Evolutionary conservation across 2,797 vertebrate genomes (phyloP), one percentile per base, ranked within the genome.

Genomic region (Chaetodon trifasciatus): DNA sequence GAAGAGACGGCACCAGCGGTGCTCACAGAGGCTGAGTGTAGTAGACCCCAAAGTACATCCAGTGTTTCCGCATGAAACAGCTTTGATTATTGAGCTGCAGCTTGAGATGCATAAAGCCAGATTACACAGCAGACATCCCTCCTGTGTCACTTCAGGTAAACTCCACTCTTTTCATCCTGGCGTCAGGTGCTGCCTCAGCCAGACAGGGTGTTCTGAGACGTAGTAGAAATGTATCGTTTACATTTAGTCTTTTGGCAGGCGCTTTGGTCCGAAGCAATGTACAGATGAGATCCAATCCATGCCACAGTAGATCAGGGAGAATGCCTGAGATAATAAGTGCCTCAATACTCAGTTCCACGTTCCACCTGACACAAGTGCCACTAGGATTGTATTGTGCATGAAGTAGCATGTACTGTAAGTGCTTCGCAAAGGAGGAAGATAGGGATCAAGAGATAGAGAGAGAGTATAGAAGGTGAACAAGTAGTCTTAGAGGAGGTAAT

Each of bases 1-100:
- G 50, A 84, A 65, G 64, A 76, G 87, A 88, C 81, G 16, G 83
- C 86, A 84, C 81, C 81, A 37, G 86, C 74, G 3, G 83, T 5
- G 88, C 53, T 44, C 74, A 40, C 32, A 32, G 37, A 72, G 57
- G 63, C 71, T 81, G 74, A 9, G 42, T 88, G 55, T 52, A 79
- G 56, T 37, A 32, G 65, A 80, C 10, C 53, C 71, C 68, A 52
- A 66, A 77, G 72, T 53, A 56, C 63, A 68, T 58, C 46, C 39
- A 55, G 53, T 37, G 44, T 85, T 84, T 83, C 63, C 21, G 42
- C 35, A n/a, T 79, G n/a, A 78, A 84, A 76, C 52, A 49, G 28
- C 53, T 72, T 70, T 46, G 55, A 85, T 82, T 69, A 79, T 57
- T 49, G 57, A 77, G 50, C 58, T 68, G 42, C 52, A 73, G 52